phyloP scores from a whole-genome alignment of 2,797 vertebrate genomes.

The Chelon auratus region DNA sequence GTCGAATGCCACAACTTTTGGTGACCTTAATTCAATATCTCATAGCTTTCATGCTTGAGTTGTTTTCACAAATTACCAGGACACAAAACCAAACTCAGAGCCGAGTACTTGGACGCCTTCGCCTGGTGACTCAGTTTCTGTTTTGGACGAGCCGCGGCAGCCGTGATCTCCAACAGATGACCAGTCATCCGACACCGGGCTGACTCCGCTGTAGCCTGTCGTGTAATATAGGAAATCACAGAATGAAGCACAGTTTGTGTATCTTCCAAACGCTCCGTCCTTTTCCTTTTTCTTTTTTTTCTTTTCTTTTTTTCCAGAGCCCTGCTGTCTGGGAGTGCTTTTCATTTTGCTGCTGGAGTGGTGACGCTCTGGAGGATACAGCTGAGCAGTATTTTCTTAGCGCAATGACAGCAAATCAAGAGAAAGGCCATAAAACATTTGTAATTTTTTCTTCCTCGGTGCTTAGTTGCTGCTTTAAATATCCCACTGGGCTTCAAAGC shows the following conservation, averaged over 20 bases:
- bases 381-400: conserved; percentile 29
- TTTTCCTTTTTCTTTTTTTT: not conserved
- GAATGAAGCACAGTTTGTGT: conserved; percentile 32
- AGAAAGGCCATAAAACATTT: conserved; percentile 26
- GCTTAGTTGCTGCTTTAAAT: conserved; percentile 19
- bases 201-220: conserved; percentile 34
- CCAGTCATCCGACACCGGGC: conserved; percentile 49
- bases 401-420: conserved; percentile 46
- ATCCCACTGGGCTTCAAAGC: conserved; percentile 15
- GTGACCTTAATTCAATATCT: not conserved
- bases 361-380: conserved; percentile 31
- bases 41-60: too few species aligned
- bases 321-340: not conserved
- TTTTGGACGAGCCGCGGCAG: conserved; percentile 44
- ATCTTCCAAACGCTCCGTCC: conserved; percentile 21
- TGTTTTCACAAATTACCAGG: conserved; percentile 11
- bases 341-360: conserved; percentile 13
- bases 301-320: not conserved
- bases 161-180: conserved; percentile 50
- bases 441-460: conserved; percentile 6
- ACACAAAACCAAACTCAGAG: conserved; percentile 29
- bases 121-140: conserved; percentile 51
- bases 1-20: not conserved
- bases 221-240: conserved; percentile 38
- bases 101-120: conserved; percentile 15